A percentile compares a stretch with the other conserved stretches of the same genome.
These are phyloP conservation scores for Oscheius sp. DNA, from an alignment of 2,888 invertebrate species.

Conservation along the genomic window DNA sequence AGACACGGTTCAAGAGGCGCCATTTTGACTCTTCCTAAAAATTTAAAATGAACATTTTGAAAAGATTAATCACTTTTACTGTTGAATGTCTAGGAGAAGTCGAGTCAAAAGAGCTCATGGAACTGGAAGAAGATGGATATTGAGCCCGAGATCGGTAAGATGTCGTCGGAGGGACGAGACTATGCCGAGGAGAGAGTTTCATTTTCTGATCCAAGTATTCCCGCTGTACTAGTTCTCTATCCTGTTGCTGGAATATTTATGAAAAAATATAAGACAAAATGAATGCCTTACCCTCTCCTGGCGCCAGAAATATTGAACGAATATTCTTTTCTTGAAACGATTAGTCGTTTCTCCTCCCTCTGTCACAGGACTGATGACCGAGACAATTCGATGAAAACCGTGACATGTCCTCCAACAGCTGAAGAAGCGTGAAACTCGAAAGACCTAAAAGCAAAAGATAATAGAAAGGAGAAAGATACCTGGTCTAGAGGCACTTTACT, in stretches of 20 bases:
- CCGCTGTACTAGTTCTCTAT: conserved; percentile 28
- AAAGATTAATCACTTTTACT: not conserved
- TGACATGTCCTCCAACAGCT: conserved; percentile 66
- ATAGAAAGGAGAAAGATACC: conserved; percentile 24
- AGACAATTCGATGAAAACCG: conserved; percentile 68
- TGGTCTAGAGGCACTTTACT: conserved; percentile 45
- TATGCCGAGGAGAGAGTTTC: conserved; percentile 30
- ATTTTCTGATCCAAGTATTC: conserved; percentile 35
- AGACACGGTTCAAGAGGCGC: conserved; percentile 29
- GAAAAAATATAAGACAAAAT: not conserved
- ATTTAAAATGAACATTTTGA: not conserved
- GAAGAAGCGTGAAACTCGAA: conserved; percentile 63
- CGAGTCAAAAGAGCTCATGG: conserved; percentile 32
- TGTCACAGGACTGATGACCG: conserved; percentile 57
- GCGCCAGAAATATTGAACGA: conserved; percentile 66
- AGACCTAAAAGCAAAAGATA: conserved; percentile 40
- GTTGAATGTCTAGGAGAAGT: conserved; percentile 28
- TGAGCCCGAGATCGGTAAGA: conserved; percentile 19
- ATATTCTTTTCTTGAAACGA: conserved; percentile 58
- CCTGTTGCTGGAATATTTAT: conserved; percentile 27
- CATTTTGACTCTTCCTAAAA: conserved; percentile 30
- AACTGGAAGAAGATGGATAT: conserved; percentile 24
- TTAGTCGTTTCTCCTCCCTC: conserved; percentile 45
- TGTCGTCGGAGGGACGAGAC: conserved; percentile 32
- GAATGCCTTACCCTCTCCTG: conserved; percentile 41